phyloP scores from a whole-genome alignment of 2,113 vertebrate species.

The Hippoglossus stenolepis region DNA sequence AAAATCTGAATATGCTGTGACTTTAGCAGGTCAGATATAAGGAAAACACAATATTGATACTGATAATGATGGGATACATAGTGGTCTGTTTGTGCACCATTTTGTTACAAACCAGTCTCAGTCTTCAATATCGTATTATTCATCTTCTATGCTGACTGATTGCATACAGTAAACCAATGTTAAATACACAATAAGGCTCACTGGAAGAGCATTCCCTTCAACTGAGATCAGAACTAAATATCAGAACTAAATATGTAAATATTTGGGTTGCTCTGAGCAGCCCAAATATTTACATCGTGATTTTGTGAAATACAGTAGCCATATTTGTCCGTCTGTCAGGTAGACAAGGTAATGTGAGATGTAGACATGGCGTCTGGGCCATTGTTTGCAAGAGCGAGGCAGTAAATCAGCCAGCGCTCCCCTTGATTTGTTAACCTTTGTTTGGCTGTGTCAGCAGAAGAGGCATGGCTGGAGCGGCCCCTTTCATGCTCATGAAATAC shows the following conservation, averaged over 20 bases:
- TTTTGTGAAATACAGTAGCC: conserved; percentile 31
- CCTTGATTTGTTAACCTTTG: conserved; percentile 81
- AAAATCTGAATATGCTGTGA: neutral
- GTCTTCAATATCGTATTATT: too few relatives aligned
- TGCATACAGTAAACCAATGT: neutral
- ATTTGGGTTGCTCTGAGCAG: too few relatives aligned
- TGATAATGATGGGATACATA: neutral
- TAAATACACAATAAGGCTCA: neutral
- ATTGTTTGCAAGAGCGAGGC: conserved; percentile 57
- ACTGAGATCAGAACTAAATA: too few relatives aligned
- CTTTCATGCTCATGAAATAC: conserved; percentile 73
- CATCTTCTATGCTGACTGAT: too few relatives aligned
- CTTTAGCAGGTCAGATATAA: conserved; percentile 1
- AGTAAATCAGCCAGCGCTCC: conserved; percentile 71
- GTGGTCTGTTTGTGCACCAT: neutral
- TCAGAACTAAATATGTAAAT: too few relatives aligned
- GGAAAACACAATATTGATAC: neutral
- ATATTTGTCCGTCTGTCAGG: conserved; percentile 28
- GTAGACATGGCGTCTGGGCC: conserved; percentile 38
- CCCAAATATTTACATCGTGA: neutral
- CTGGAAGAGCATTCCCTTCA: too few relatives aligned
- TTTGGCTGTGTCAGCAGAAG: conserved; percentile 77
- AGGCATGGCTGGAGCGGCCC: conserved; percentile 56
- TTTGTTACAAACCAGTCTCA: too few relatives aligned
- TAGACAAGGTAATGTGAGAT: conserved; percentile 25